Evolutionary conservation across 2,797 vertebrate species (phyloP).

Genomic region (Oreortyx pictus): DNA sequence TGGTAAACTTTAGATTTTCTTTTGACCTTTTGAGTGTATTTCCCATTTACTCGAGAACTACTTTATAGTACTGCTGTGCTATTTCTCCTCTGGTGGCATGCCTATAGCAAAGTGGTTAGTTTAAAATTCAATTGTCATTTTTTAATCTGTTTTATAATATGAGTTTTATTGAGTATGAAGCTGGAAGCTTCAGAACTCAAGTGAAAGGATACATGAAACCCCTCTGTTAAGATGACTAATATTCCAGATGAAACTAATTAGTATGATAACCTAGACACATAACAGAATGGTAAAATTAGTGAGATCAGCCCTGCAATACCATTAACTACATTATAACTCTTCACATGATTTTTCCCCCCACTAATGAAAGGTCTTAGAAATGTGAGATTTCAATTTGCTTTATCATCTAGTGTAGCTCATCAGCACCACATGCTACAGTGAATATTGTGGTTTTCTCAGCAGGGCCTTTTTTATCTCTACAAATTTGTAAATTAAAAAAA

Average conservation of each 20-base stretch:
- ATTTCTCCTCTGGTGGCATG: neutral
- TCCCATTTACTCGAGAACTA: neutral
- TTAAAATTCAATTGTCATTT: constrained; percentile 40
- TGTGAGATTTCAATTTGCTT: constrained; percentile 80
- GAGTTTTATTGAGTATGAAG: constrained; percentile 45
- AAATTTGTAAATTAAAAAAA: constrained; percentile 87
- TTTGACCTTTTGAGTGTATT: neutral
- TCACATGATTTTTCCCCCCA: constrained; percentile 74
- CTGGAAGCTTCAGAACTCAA: constrained; percentile 50
- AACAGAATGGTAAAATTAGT: constrained; percentile 74
- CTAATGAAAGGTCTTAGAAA: constrained; percentile 82
- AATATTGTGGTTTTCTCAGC: constrained; percentile 84
- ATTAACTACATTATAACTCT: constrained; percentile 79
- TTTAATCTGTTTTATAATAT: constrained; percentile 46
- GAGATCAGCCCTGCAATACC: constrained; percentile 58
- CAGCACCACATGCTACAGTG: constrained; percentile 74
- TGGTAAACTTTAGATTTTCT: neutral
- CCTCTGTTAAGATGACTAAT: constrained; percentile 71
- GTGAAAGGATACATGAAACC: constrained; percentile 62
- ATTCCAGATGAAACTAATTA: constrained; percentile 72
- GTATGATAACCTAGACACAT: constrained; percentile 67
- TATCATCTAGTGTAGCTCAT: constrained; percentile 77
- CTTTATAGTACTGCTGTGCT: neutral
- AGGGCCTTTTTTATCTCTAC: constrained; percentile 79
- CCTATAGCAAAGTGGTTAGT: neutral